A percentile compares a stretch with the other conserved stretches of the same genome.
These are phyloP conservation scores for Mythimna loreyi DNA, from an alignment of 2,888 invertebrate genomes.

Conservation along the genomic window DNA sequence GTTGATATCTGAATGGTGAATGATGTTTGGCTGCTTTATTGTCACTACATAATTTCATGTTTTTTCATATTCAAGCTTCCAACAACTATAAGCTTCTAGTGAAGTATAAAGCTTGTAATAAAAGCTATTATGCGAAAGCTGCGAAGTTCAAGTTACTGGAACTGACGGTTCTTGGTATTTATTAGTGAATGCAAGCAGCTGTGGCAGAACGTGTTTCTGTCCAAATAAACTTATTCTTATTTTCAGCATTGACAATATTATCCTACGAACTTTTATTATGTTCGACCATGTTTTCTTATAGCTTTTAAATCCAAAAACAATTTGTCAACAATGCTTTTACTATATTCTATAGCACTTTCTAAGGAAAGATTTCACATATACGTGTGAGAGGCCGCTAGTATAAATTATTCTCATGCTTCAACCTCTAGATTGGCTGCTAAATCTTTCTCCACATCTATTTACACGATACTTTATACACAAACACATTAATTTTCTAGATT, in stretches of 20 bases:
- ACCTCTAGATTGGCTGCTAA: slow-evolving; percentile 33
- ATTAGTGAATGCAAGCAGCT: slow-evolving; percentile 25
- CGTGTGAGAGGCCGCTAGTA: slow-evolving; percentile 2
- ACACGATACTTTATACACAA: neutral
- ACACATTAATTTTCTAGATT: slow-evolving; percentile 43
- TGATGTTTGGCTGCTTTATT: neutral
- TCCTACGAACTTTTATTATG: neutral
- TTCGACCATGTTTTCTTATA: neutral
- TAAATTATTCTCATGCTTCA: slow-evolving; percentile 4
- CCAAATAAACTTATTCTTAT: slow-evolving; percentile 24
- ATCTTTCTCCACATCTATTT: slow-evolving; percentile 27
- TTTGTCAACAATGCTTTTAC: neutral
- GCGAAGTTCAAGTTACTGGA: slow-evolving; percentile 11
- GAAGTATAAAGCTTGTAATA: slow-evolving; percentile 10
- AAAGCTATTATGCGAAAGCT: slow-evolving; percentile 19
- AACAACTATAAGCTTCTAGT: slow-evolving; percentile 11
- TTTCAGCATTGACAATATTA: slow-evolving; percentile 2
- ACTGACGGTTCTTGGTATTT: slow-evolving; percentile 24
- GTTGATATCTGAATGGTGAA: neutral
- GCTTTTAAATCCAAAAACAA: neutral
- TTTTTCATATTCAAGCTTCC: neutral
- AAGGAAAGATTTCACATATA: neutral
- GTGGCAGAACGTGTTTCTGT: slow-evolving; percentile 21
- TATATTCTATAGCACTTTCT: neutral
- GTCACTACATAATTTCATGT: neutral